These are phyloP conservation scores for Pithys albifrons DNA, from an alignment of 2,113 vertebrate genomes.

Conservation along the genomic window DNA sequence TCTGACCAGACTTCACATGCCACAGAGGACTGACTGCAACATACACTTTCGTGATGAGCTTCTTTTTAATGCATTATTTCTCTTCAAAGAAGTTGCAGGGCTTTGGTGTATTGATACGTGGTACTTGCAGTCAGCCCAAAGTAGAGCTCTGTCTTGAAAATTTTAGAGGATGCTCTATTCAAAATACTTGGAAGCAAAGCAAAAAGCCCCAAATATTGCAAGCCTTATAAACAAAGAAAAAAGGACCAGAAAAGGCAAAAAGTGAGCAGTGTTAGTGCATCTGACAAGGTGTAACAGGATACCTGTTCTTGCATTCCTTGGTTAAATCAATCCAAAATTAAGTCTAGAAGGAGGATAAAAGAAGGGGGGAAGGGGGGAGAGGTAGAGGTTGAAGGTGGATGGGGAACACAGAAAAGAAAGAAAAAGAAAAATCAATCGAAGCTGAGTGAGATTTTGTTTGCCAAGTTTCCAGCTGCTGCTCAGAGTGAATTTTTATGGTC, in stretches of 20 bases:
- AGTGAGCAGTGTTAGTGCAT: not conserved
- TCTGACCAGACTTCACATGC: not conserved
- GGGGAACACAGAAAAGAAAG: not conserved
- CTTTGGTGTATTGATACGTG: too few species aligned
- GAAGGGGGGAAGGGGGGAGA: fast-evolving
- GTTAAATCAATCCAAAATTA: not conserved
- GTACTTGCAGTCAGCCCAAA: not conserved
- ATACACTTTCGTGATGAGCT: not conserved
- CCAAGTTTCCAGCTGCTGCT: conserved; percentile 52
- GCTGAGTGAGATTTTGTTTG: conserved; percentile 45
- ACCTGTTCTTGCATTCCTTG: not conserved
- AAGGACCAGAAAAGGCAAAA: not conserved
- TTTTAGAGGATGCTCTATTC: not conserved
- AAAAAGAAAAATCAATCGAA: conserved; percentile 41
- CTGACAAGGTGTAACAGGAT: not conserved
- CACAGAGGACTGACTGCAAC: not conserved
- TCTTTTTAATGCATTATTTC: not conserved
- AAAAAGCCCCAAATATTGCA: not conserved
- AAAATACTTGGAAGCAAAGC: not conserved
- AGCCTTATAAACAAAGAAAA: not conserved
- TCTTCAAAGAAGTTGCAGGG: not conserved
- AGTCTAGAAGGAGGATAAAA: not conserved
- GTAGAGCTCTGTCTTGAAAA: not conserved
- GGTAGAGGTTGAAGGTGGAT: not conserved
- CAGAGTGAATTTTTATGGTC: conserved; percentile 64